Evolutionary conservation across 37 sponge, comb jelly and placozoan genomes (phyloP).

Genomic region (Corticium candelabrum): DNA sequence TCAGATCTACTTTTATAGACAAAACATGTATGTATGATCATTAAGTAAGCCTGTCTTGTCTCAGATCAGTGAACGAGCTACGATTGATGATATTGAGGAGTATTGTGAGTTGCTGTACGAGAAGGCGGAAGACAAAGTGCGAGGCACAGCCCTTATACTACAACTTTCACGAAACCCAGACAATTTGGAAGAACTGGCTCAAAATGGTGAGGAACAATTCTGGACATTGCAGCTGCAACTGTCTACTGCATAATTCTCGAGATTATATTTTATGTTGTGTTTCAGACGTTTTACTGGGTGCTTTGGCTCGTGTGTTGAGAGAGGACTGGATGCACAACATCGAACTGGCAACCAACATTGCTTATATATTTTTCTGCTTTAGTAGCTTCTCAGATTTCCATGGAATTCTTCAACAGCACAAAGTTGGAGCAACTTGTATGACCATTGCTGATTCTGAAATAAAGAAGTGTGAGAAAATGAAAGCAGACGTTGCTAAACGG

Average conservation of each 20-base stretch:
- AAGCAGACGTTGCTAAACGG: conserved; percentile 53
- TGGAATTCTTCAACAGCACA: conserved; percentile 55
- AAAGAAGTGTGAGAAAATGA: conserved; percentile 46
- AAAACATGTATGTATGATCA: too few species aligned
- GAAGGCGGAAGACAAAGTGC: conserved; percentile 57
- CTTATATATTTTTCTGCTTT: conserved; percentile 94
- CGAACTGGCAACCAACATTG: conserved; percentile 84
- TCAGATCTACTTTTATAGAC: too few species aligned
- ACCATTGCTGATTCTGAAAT: conserved; percentile 73
- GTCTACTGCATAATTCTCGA: neutral
- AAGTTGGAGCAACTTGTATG: conserved; percentile 86
- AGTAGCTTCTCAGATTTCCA: conserved; percentile 90
- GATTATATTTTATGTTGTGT: neutral
- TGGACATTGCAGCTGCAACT: neutral
- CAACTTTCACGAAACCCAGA: conserved; percentile 88
- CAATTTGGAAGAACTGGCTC: conserved; percentile 68
- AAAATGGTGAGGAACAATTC: conserved; percentile 36
- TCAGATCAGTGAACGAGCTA: conserved; percentile 44
- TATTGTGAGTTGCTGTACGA: conserved; percentile 89
- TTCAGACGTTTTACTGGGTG: conserved; percentile 68
- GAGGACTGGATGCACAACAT: conserved; percentile 96
- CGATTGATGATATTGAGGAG: conserved; percentile 56
- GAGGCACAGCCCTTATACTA: conserved; percentile 75
- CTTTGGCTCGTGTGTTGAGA: conserved; percentile 79
- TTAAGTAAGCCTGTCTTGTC: neutral